Conservation (phyloP, 2,797 vertebrate genomes). For the Spinus pinus region DNA sequence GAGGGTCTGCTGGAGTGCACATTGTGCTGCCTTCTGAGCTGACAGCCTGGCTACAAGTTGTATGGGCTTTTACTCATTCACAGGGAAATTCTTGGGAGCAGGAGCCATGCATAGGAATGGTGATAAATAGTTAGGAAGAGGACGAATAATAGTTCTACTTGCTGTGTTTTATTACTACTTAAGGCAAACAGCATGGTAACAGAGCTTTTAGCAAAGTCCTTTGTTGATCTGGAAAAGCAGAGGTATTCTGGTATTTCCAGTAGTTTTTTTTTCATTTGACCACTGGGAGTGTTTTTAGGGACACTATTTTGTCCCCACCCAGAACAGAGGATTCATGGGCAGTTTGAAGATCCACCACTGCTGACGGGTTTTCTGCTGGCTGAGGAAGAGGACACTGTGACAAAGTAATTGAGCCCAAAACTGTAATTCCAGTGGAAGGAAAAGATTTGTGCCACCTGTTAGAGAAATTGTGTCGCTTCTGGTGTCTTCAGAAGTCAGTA, state of each 20-base stretch:
- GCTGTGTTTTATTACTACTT: background rate
- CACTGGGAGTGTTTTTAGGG: background rate
- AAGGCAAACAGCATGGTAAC: rapidly evolving
- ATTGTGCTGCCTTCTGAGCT: background rate
- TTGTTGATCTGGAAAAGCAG: background rate
- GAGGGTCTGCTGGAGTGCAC: background rate
- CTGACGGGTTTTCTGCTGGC: background rate
- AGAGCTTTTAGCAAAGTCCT: background rate
- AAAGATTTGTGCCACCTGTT: background rate
- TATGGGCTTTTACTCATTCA: background rate
- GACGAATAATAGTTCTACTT: background rate
- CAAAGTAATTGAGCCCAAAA: background rate
- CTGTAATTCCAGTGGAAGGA: background rate
- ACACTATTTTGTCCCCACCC: background rate
- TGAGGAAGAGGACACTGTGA: background rate
- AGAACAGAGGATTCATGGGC: background rate
- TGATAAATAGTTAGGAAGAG: background rate
- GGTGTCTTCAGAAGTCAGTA: background rate
- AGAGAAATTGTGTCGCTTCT: background rate
- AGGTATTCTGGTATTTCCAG: background rate
- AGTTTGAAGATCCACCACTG: rapidly evolving
- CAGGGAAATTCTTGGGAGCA: background rate
- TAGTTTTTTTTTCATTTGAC: background rate
- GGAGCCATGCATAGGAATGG: background rate
- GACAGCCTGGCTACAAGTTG: rapidly evolving